Percentiles rank a stretch among this genome's conserved stretches.
Conservation (phyloP, 2,888 invertebrate genomes). For the Gonocerus acuteangulatus region DNA sequence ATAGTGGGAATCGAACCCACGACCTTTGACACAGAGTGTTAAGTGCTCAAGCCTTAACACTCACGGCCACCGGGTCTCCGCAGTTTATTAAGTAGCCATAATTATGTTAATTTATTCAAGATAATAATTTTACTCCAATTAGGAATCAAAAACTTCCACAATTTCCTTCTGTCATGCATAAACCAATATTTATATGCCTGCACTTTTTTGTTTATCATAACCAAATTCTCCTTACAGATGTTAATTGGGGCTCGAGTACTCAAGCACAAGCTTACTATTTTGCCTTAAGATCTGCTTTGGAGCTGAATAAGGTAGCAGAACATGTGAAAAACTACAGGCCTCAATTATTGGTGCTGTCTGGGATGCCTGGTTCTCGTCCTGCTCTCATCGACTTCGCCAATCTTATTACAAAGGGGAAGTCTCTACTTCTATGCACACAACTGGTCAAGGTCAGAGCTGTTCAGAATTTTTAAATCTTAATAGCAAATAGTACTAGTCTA, state of each 20-base stretch:
- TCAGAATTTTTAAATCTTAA: not conserved
- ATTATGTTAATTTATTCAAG: too few species aligned
- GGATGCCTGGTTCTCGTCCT: constrained; percentile 74
- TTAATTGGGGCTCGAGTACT: constrained; percentile 58
- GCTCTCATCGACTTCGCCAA: constrained; percentile 85
- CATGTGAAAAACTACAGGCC: constrained; percentile 98
- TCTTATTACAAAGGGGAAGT: constrained; percentile 83
- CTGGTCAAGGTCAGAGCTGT: constrained; percentile 37
- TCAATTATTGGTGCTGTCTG: constrained; percentile 78
- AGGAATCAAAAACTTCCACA: too few species aligned
- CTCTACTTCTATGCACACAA: constrained; percentile 75
- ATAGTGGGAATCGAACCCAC: too few species aligned
- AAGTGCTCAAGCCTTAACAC: too few species aligned
- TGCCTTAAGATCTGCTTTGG: constrained; percentile 50
- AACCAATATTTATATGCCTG: too few species aligned
- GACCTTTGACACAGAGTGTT: too few species aligned
- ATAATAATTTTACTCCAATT: too few species aligned
- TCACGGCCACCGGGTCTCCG: too few species aligned
- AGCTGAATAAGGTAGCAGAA: constrained; percentile 74
- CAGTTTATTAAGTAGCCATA: too few species aligned
- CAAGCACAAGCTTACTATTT: constrained; percentile 55
- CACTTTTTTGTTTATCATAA: too few species aligned
- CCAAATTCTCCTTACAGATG: too few species aligned
- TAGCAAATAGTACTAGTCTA: not conserved
- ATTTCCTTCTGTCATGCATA: too few species aligned